Evolutionary conservation across 2,797 vertebrate species (phyloP), one percentile per base, ranked within the genome.

Genomic region (Euthynnus affinis): DNA sequence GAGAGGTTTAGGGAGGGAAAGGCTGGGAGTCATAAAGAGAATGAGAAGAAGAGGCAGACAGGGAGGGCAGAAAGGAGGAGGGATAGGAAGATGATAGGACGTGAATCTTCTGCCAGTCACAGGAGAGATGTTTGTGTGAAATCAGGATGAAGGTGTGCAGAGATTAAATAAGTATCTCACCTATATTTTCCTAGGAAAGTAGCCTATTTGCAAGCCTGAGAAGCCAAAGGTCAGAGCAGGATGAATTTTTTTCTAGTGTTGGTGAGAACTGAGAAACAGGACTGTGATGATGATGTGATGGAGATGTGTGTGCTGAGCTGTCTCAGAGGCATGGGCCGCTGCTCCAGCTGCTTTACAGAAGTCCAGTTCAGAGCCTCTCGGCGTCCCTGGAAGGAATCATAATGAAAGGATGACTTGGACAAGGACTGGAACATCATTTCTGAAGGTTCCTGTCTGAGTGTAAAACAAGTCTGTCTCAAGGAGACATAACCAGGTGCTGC

Each of bases 11-110:
- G 25, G 20, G 27, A 53, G n/a, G 40, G 52, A 58, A 42, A 60
- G 46, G 32, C 40, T 29, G 44, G 46, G 57, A 74, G 66, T 69
- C 67, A 80, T 76, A 44, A 76, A 63, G 59, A 65, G 40, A 77
- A 58, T 27, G 29, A 55, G 49, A 78, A 52, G 51, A 48, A 58
- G 71, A 78, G 62, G 70, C 9, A 56, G 69, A 80, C 52, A 62
- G 62, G 56, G 52, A 67, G 71, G 20, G 17, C n/a, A 51, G 48
- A 76, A 40, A 58, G 51, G 40, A 70, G 49, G 48, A 70, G 49
- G 20, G 65, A 42, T 17, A 59, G 42, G 22, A 53, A 69, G 71
- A 68, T 76, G 71, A 72, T 46, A 64, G 52, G 66, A 75, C 40
- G 61, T 62, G 78, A 67, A 78, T 68, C 25, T 71, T 25, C 40